Base-by-base conservation (phyloP, 2,888 invertebrate genomes). In the Phalera bucephala region DNA sequence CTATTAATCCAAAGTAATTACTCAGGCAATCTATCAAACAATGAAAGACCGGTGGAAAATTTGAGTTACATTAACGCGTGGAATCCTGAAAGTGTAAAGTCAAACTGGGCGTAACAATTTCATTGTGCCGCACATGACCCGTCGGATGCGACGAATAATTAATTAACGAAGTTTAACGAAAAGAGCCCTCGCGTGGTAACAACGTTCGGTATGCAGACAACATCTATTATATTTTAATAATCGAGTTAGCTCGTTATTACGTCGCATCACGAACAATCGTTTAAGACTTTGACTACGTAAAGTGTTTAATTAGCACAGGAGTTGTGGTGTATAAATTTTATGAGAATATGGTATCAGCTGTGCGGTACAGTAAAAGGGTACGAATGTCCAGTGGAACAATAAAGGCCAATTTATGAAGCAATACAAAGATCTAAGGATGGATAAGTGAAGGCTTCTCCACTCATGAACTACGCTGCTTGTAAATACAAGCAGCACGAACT, bases 101-200 rank as follows among this genome's bases (percentile, higher is more conserved):
- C 57, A 44, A 72, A 74, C 64, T 62, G 60, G 54, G 62, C 65
- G 70, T 65, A 71, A 73, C 60, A 58, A 45, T 51, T 58, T 52
- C 39, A 58, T 57, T 39, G 45, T 37, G 41, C 63, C 52, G 45
- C 41, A 35, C 38, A 45, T 33, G 49, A 44, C 39, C 28, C 31
- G 38, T 35, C 40, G 49, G 39, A 47, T 40, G 33, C 42, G 44
- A 34, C 33, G 33, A 30, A 45, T 61, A 62, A 78, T 80, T 79
- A 81, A 78, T 81, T 70, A 66, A 45, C 40, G 37, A 51, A 52
- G 36, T 44, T 48, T 33, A 47, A 46, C 36, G 42, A 45, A 32
- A 33, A 30, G 14, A 40, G 40, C 46, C 38, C 42, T 53, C 47
- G 38, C 50, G 37, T 53, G 52, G 51, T 47, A 55, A 36, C 44